Evolutionary conservation across 2,888 invertebrate species (phyloP).

Genomic region (Tupiocoris notatus): DNA sequence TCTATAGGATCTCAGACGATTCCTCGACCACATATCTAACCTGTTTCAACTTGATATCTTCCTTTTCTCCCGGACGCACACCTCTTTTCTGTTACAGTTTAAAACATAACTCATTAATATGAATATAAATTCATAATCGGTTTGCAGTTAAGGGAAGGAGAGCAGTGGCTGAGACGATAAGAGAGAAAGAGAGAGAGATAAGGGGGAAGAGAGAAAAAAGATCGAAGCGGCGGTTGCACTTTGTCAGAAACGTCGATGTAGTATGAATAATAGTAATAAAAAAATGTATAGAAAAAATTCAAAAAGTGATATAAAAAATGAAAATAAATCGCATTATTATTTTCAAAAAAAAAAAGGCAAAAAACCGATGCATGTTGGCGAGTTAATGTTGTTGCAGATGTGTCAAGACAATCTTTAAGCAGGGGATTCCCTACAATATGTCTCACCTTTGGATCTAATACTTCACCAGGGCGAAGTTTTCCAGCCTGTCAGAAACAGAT

Average conservation of each 20-base stretch:
- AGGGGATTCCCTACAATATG: conserved; percentile 10
- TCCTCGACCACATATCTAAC: conserved; percentile 47
- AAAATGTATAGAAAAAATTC: conserved; percentile 31
- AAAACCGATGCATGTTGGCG: conserved; percentile 39
- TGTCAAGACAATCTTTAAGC: conserved; percentile 46
- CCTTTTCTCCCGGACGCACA: conserved; percentile 78
- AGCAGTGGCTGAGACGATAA: conserved; percentile 35
- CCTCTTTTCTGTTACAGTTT: conserved; percentile 48
- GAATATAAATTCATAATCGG: conserved; percentile 15
- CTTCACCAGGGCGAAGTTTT: conserved; percentile 76
- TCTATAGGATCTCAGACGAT: neutral
- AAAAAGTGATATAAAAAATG: conserved; percentile 30
- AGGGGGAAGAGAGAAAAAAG: too few species aligned
- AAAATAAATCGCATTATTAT: conserved; percentile 34
- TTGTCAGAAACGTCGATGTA: conserved; percentile 4
- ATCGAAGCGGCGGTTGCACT: conserved; percentile 34
- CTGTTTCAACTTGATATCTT: conserved; percentile 63
- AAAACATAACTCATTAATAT: conserved; percentile 33
- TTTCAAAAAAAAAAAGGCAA: conserved; percentile 44
- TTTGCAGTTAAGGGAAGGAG: conserved; percentile 27
- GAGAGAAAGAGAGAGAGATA: neutral
- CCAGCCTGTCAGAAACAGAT: conserved; percentile 62
- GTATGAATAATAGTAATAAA: conserved; percentile 11
- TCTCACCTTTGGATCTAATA: conserved; percentile 70
- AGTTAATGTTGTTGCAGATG: conserved; percentile 44